Evolutionary conservation across 2,113 vertebrate species (phyloP).

Genomic region (Carassius gibelio): DNA sequence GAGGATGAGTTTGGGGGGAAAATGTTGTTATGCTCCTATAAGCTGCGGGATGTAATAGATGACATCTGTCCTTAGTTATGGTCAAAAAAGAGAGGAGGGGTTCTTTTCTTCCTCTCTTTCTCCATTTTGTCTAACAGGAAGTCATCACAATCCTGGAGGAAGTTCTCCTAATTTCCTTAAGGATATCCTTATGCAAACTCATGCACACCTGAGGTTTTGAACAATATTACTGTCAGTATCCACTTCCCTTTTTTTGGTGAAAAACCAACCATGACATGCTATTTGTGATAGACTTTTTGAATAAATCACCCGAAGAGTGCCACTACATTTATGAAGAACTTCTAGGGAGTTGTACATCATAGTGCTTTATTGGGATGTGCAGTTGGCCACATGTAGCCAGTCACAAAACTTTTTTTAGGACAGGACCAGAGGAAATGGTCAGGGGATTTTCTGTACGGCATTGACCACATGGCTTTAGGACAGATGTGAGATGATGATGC

Average conservation of each 20-base stretch:
- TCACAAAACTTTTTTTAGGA: constrained; percentile 61
- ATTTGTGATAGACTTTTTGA: neutral
- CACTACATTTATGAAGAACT: neutral
- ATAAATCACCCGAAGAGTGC: neutral
- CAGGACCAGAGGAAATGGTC: constrained; percentile 58
- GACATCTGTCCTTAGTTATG: constrained; percentile 71
- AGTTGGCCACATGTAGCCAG: neutral
- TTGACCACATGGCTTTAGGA: constrained; percentile 52
- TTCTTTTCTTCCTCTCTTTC: constrained; percentile 35
- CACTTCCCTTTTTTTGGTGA: neutral
- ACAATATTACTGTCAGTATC: neutral
- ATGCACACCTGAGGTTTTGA: neutral
- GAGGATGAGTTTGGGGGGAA: constrained; percentile 54
- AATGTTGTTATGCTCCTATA: constrained; percentile 29
- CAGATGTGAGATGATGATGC: constrained; percentile 34
- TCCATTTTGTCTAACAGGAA: constrained; percentile 13
- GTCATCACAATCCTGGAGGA: constrained; percentile 44
- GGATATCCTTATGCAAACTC: constrained; percentile 26
- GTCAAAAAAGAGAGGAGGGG: constrained; percentile 46
- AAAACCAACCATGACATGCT: neutral
- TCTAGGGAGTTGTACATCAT: neutral
- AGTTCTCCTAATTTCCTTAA: neutral
- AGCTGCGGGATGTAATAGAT: constrained; percentile 64
- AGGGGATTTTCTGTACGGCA: neutral
- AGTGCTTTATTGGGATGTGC: neutral